Base-by-base conservation (phyloP, 2,797 vertebrate species). In the Galaxias olidus region DNA sequence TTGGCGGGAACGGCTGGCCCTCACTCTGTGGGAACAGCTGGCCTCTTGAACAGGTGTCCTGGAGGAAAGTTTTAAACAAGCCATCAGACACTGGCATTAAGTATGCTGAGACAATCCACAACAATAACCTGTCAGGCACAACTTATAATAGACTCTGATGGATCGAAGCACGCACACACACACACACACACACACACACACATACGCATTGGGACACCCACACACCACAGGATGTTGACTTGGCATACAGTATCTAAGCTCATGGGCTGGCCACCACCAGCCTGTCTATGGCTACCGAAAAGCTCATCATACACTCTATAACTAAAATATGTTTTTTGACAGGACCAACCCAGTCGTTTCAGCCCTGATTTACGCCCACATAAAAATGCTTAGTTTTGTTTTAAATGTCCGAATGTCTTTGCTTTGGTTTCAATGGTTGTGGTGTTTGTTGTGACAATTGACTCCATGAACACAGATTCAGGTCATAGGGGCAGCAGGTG, bases 1-100 rank as follows among this genome's bases (percentile, higher is more conserved):
- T 61, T 76, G 68, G 61, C 4, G 40, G 73, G 74, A 75, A 60
- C 10, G 55, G 53, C 69, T 63, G 72, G 51, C 73, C 61, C 74
- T 65, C 69, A 60, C 76, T 19, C 30, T 50, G 72, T 65, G 65
- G 60, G 46, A 82, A 77, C 91, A 92, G 89, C 88, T 90, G 90
- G 74, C 77, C 57, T 10, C 9, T 30, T 30, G 3, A 30, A 30
- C 90, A 91, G 90, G 87, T 90, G 91, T 85, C 61, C 69, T 49
- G 3, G 30, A 80, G 80, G 86, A 88, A 87, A 86, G 84, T 90
- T 92, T 53, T 86, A 82, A 86, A 90, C 84, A 81, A 81, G 80
- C 61, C 72, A 71, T 84, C 66, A 84, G 79, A 73, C 84, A 67
- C 17, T 55, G 73, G 66, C 80, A 87, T 89, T 84, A 88, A 75